Evolutionary conservation across 37 sponge, comb jelly and placozoan species (phyloP), one percentile per base, ranked within the genome.

Genomic region (Tethya wilhelma): DNA sequence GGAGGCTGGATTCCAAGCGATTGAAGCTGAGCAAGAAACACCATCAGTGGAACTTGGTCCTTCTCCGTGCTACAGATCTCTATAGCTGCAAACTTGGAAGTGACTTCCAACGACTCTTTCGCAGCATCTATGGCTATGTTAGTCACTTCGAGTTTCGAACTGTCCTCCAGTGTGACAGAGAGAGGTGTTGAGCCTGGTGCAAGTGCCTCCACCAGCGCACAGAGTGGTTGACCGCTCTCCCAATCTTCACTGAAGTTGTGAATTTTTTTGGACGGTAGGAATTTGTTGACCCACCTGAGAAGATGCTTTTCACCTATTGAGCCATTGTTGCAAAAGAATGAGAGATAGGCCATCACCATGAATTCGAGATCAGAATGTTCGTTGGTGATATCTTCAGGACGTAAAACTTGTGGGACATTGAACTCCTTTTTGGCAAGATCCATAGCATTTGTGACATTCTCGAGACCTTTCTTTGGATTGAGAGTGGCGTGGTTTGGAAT

Each of bases 261-360:
- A 45, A 93, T 77, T 20, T 73, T 56, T 56, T 74, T 44, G 12
- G 79, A 58, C 4, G 86, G 90, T 4, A 93, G 77, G 59, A 77
- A 78, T 29, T 38, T 60, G 58, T 85, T 76, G 25, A 93, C 67
- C 87, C 89, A 93, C 23, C 66, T 70, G 4, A 89, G 83, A 5
- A 93, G 90, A 19, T 23, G 36, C 62, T 74, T 65, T 64, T 78
- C 53, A 23, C 93, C 93, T 0, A 73, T 56, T 0, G 93, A 89
- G 17, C 74, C 89, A 20, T 73, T 73, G 66, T 71, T 60, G 82
- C 89, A 93, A 80, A 82, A 93, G 53, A 75, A 79, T 2, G 87
- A 84, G 32, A 93, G 71, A 69, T 93, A 93, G 34, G 94, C 89
- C 90, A 93, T 89, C 17, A 80, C 72, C 1, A 83, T 81, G 45